Base-by-base conservation (phyloP, 2,888 invertebrate genomes). In the Villa cingulata region DNA sequence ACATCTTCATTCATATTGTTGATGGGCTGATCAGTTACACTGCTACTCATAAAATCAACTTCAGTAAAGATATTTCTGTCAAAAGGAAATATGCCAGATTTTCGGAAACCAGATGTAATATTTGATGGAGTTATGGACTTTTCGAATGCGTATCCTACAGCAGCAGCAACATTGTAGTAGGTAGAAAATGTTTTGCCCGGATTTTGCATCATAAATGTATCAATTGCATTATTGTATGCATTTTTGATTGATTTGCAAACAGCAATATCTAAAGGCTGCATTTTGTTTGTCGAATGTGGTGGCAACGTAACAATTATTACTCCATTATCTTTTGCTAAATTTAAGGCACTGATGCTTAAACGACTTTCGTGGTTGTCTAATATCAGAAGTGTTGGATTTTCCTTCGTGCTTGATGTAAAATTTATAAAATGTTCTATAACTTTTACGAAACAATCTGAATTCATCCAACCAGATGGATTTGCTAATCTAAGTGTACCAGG, bases 401-500 rank as follows among this genome's bases (percentile, higher is more conserved):
- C 58, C 46, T 51, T 56, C 16, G 56, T 56, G 45, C 52, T 51
- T 7, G 51, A 43, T 19, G 55, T 51, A 45, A 57, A 51, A 37
- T 54, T 58, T 32, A 62, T 59, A 52, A 64, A 65, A 56, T 65
- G 63, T 45, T 62, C 50, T 49, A 66, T 58, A 19, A 60, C 58
- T 49, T 58, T 41, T 27, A 61, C 47, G 51, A 65, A 66, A 10
- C 62, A 47, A 44, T 62, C 58, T 7, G 55, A 46, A 45, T 57
- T 64, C 62, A 65, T 64, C 62, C 63, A 65, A 15, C 66, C 64
- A 32, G 58, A 54, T 43, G 53, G 54, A 48, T 54, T 57, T 17
- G 62, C 63, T 37, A 64, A 53, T 20, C 63, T 64, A 48, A 65
- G 53, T 27, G 63, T 62, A 15, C 62, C 65, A 48, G 62, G 41